Evolutionary conservation across 2,113 vertebrate species (phyloP), one percentile per base, ranked within the genome.

Genomic region (Hymenochirus boettgeri): DNA sequence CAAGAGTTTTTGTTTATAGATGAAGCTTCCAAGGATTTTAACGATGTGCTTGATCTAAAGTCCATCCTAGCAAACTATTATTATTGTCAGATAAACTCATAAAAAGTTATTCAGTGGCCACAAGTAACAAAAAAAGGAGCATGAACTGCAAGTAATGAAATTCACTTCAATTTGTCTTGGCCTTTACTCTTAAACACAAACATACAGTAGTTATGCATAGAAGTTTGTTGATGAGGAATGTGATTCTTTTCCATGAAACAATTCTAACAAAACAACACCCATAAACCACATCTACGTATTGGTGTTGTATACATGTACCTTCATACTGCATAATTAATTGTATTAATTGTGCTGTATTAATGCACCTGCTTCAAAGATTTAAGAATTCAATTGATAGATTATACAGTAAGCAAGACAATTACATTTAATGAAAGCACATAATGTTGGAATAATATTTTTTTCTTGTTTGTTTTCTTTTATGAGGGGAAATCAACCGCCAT

Each of bases 1-100:
- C 26, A 46, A 65, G 63, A 65, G 63, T 50, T 57, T 57, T 50
- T 52, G 64, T 67, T 52, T 67, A 67, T 67, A 57, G 55, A 31
- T 67, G 46, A 67, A 51, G 25, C 46, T 18, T 58, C 24, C 57
- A 31, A 59, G 45, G 58, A 67, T 67, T 51, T 67, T 67, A 50
- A 59, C 59, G 64, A 59, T 37, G 46, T 19, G 39, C 50, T 67
- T 59, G 64, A 67, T 67, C 46, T 37, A 58, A 67, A 59, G 31
- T 58, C 46, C n/a, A 23, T 12, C 10, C 56, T 23, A 45, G 42
- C 64, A 67, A 58, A 67, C 46, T 52, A 59, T 67, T 67, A 58
- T 52, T 39, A 57, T 35, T 22, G 45, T 25, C 19, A 39, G 33
- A 59, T 27, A 59, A 26, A 27, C 55, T 52, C 55, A 50, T 58